A percentile compares a stretch with the other conserved stretches of the same genome.
phyloP scores from a whole-genome alignment of 35 echinoderm and acorn worm genomes.

The Acanthaster planci region DNA sequence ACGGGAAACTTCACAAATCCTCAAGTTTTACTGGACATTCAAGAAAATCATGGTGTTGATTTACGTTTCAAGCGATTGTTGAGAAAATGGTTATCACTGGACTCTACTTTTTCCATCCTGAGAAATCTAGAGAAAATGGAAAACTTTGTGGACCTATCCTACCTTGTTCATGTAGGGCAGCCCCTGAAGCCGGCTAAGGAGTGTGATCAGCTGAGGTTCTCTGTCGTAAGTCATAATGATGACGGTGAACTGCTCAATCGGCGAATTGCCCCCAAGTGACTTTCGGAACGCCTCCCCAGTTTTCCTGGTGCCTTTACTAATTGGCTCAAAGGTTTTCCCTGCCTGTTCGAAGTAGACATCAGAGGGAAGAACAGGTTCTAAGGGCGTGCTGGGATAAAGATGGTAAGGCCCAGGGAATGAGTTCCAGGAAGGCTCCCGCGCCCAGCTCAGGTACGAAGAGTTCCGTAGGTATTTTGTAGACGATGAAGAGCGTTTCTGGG shows the following conservation, averaged over 20 bases:
- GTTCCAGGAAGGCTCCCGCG: too few species aligned
- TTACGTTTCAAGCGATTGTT: too few species aligned
- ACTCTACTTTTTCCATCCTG: too few species aligned
- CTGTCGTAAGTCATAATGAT: too few species aligned
- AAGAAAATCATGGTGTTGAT: too few species aligned
- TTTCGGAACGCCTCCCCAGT: slow-evolving; percentile 76
- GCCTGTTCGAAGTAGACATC: slow-evolving; percentile 73
- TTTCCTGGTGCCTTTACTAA: slow-evolving; percentile 67
- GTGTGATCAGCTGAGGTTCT: too few species aligned
- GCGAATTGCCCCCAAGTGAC: slow-evolving; percentile 39
- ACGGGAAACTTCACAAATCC: too few species aligned
- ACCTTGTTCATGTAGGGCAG: slow-evolving; percentile 95
- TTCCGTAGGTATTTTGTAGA: slow-evolving; percentile 71
- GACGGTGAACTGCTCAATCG: neutral
- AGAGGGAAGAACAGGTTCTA: slow-evolving; percentile 68
- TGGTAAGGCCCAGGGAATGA: slow-evolving; percentile 54
- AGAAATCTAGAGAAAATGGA: too few species aligned
- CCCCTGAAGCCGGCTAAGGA: slow-evolving; percentile 78
- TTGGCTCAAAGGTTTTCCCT: slow-evolving; percentile 67
- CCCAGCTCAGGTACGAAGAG: slow-evolving; percentile 55
- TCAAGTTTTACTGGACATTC: too few species aligned
- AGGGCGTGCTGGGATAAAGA: slow-evolving; percentile 65
- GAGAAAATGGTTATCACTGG: too few species aligned
- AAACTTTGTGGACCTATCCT: too few species aligned
- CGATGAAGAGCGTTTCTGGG: slow-evolving; percentile 58